Percentiles rank a stretch among this genome's conserved stretches.
Evolutionary conservation across 2,797 vertebrate genomes (phyloP).

Genomic region (Heterohyrax brucei): DNA sequence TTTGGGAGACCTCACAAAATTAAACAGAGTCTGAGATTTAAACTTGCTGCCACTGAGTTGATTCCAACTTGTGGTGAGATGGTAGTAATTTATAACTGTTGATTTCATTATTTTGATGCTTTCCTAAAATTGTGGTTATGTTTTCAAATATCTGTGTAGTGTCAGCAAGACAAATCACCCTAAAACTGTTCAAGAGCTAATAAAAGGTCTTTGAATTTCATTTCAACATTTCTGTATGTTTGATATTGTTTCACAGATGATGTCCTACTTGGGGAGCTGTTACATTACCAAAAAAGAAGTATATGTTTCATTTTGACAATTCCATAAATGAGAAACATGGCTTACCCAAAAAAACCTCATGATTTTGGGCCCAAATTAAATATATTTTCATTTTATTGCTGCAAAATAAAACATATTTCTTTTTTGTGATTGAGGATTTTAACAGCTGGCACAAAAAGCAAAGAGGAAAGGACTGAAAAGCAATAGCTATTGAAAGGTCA

Average conservation of each 20-base stretch:
- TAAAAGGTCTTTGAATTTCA: neutral
- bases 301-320: neutral
- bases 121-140: neutral
- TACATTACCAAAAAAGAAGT: neutral
- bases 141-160: neutral
- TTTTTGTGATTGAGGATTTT: neutral
- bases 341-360: neutral
- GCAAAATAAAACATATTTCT: neutral
- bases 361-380: constrained; percentile 7
- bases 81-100: neutral
- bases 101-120: neutral
- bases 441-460: neutral
- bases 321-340: neutral
- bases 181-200: neutral
- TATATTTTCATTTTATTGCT: neutral
- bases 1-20: neutral
- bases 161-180: neutral
- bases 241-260: constrained; percentile 10
- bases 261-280: neutral
- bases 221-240: constrained; percentile 34
- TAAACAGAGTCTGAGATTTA: neutral
- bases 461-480: neutral
- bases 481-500: neutral
- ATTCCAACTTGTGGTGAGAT: neutral
- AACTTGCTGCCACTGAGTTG: neutral